A percentile compares a stretch with the other conserved stretches of the same genome.
Evolutionary conservation across 2,888 invertebrate species (phyloP).

Genomic region (Helleia helle): DNA sequence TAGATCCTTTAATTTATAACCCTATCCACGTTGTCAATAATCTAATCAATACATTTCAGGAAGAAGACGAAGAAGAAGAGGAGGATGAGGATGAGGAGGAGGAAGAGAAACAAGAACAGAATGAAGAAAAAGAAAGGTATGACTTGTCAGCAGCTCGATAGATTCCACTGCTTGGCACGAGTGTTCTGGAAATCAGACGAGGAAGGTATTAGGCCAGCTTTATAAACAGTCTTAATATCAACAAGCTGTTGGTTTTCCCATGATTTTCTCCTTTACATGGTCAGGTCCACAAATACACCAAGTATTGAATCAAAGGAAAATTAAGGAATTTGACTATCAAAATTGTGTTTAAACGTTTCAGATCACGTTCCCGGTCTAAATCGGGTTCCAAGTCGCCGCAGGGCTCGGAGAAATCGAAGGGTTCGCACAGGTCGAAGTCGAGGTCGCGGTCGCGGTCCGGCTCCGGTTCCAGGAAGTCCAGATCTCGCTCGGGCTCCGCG

Average conservation of each 20-base stretch:
- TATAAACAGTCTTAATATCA: no score
- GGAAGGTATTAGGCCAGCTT: no score
- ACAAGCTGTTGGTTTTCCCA: no score
- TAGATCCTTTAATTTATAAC: no score
- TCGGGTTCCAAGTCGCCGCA: constrained; percentile 34
- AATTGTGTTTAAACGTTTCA: constrained; percentile 22
- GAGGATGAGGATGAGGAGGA: constrained; percentile 79
- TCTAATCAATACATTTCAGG: constrained; percentile 30
- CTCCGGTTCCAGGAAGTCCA: constrained; percentile 45
- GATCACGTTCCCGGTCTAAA: constrained; percentile 41
- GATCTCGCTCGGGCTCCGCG: constrained; percentile 43
- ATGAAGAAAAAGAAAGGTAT: constrained; percentile 53
- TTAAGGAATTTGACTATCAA: neutral
- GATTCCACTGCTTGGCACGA: neutral
- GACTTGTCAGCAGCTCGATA: no score
- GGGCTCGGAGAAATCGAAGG: constrained; percentile 13
- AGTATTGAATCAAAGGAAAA: neutral
- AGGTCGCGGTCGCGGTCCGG: constrained; percentile 44
- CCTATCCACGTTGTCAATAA: no score
- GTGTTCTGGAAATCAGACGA: no score
- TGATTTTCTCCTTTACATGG: no score
- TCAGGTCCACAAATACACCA: no score
- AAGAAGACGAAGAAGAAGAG: constrained; percentile 72
- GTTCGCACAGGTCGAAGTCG: constrained; percentile 28
- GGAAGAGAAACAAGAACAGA: constrained; percentile 69